Evolutionary conservation across 2,888 invertebrate genomes (phyloP), one percentile per base, ranked within the genome.

Genomic region (Deilephila porcellus): DNA sequence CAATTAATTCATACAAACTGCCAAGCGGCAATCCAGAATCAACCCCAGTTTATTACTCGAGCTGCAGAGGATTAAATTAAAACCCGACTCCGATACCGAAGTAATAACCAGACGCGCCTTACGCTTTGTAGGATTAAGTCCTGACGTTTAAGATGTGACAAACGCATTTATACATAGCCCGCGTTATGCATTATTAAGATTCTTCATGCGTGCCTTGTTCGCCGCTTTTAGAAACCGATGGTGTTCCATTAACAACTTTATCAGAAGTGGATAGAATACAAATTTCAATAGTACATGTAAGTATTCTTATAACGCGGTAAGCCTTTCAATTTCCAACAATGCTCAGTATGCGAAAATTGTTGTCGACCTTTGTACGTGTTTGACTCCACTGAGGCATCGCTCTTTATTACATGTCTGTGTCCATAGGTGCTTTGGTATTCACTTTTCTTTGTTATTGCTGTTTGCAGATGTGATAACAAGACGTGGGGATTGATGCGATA

Each of bases 301-400:
- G 75, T 56, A 73, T 81, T 82, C 81, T 81, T 85, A 83, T 84
- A 83, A 86, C 84, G 84, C 83, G 86, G 84, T 80, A 85, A 86
- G 89, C 86, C 87, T 88, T 89, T 88, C 89, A 90, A 89, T 91
- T 89, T 88, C 85, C 85, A 86, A 87, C 90, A 89, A 89, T 88
- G 90, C 83, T 90, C 86, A 83, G 90, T 88, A 90, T 90, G 90
- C 89, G 88, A 90, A 90, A 89, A 90, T 89, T 89, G 90, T 89
- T 88, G 88, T 87, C 88, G 87, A 88, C 88, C 89, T 88, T 86
- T 88, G 86, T 87, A 88, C 88, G 89, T 88, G 89, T 83, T 84
- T 86, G 85, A 86, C 85, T 86, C 81, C 80, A 80, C 80, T 80
- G 77, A 76, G 78, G 77, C 77, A 81, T 84, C 76, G 77, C 80